phyloP scores from a whole-genome alignment of 2,888 invertebrate species.

The Antitype chi region DNA sequence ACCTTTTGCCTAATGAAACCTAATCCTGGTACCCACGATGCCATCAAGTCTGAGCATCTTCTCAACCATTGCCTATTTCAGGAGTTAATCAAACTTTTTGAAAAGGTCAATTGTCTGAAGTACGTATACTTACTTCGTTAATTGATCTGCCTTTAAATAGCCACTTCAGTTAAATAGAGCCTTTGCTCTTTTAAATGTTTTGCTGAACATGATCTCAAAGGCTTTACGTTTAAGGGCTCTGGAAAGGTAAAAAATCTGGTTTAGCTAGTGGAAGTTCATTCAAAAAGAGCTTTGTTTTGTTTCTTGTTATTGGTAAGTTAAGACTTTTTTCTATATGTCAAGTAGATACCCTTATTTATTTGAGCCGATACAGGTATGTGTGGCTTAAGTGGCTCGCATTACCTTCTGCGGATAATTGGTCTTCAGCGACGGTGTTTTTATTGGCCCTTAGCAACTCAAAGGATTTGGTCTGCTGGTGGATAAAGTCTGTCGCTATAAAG shows the following conservation, averaged over 20 bases:
- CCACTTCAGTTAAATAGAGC: conserved; percentile 6
- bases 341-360: background rate
- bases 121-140: conserved; percentile 13
- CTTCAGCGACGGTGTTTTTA: background rate
- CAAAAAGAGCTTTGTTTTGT: background rate
- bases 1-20: conserved; percentile 12
- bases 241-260: background rate
- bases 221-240: conserved; percentile 4
- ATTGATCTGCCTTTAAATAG: conserved; percentile 36
- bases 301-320: background rate
- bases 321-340: background rate
- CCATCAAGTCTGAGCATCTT: conserved; percentile 9
- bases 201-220: conserved; percentile 20
- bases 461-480: no score
- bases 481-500: no score
- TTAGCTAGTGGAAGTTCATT: background rate
- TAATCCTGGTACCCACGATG: conserved; percentile 20
- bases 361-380: background rate
- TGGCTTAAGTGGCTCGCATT: background rate
- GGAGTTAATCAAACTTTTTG: conserved; percentile 24
- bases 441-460: background rate
- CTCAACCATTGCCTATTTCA: conserved; percentile 4
- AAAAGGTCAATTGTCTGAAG: conserved; percentile 21
- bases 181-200: conserved; percentile 7
- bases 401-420: background rate